These are phyloP conservation scores for Battus philenor DNA, from an alignment of 1,140 invertebrate species.

Conservation along the genomic window DNA sequence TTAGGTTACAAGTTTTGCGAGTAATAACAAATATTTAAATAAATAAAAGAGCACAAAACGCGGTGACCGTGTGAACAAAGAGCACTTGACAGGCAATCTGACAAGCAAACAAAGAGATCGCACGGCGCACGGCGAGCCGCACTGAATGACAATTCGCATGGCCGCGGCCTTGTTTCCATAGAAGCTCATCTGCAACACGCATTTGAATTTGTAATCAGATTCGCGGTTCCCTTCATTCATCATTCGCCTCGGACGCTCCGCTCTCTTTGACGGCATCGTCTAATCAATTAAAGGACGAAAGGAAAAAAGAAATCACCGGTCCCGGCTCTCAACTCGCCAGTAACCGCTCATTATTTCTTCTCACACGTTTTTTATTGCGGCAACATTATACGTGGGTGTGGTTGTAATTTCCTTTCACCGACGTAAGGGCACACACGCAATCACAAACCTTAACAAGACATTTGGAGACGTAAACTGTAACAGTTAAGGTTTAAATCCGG, in stretches of 20 bases:
- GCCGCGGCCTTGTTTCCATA: conserved; percentile 43
- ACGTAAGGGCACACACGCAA: conserved; percentile 74
- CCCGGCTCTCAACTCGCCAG: conserved; percentile 58
- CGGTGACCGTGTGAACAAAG: too few species aligned
- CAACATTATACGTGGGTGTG: conserved; percentile 76
- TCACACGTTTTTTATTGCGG: conserved; percentile 75
- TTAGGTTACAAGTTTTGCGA: too few species aligned
- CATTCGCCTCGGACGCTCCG: conserved; percentile 47
- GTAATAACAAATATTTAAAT: too few species aligned
- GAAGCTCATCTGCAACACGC: conserved; percentile 53
- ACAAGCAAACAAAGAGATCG: conserved; percentile 21
- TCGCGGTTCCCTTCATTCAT: conserved; percentile 54
- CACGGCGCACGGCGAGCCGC: conserved; percentile 11
- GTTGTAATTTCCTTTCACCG: conserved; percentile 76
- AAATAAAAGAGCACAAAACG: conserved; percentile 6
- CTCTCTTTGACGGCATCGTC: conserved; percentile 39
- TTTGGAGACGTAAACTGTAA: conserved; percentile 26
- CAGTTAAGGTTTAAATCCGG: conserved; percentile 25
- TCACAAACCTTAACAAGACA: conserved; percentile 25
- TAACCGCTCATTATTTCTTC: conserved; percentile 75
- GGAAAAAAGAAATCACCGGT: conserved; percentile 61
- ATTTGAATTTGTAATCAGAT: conserved; percentile 68
- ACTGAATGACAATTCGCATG: conserved; percentile 47
- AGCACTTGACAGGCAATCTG: too few species aligned
- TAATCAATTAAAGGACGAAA: conserved; percentile 65